Base-by-base conservation (phyloP, 1,140 invertebrate genomes). In the Microvelia longipes region DNA sequence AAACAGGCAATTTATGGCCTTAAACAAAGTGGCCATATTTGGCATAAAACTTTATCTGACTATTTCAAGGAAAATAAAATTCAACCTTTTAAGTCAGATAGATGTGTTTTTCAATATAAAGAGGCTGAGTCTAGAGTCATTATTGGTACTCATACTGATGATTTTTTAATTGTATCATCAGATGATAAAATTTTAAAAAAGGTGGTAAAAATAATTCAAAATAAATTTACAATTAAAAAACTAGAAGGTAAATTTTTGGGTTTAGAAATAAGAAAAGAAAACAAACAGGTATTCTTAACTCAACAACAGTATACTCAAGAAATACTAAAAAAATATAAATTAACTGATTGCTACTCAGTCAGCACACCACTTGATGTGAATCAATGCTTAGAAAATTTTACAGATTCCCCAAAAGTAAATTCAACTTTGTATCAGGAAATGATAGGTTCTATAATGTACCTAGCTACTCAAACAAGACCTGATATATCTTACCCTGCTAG, bases 1-100 rank as follows among this genome's bases (percentile, higher is more conserved):
- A 65, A 73, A 14, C 77, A 76, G 70, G 69, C 75, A 15, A 62
- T 79, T 0, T 79, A 79, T 73, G 76, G 77, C 25, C 71, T 79
- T n/a, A 74, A 75, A 35, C 75, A 78, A 63, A 50, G 35, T 50
- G 35, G 35, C 35, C 35, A 50, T 50, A 50, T 50, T 11, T 50
- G 35, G 35, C 35, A 50, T 11, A 50, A 50, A 50, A 50, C 35
- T 50, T 50, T 50, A 50, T 50, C 35, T 11, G 35, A 50, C 19
- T 11, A 50, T 50, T 50, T 50, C 5, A 50, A 50, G 35, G 5
- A 50, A 50, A 50, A 50, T 50, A 50, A 19, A 11, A 50, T 50
- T 50, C 19, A 11, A 11, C 35, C 35, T 50, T 50, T 50, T 50
- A 50, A 50, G 19, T 50, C 35, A 11, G 35, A 50, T 19, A 50